These are phyloP conservation scores for Nemapogon koenigi DNA, from an alignment of 2,888 invertebrate species.

Conservation along the genomic window DNA sequence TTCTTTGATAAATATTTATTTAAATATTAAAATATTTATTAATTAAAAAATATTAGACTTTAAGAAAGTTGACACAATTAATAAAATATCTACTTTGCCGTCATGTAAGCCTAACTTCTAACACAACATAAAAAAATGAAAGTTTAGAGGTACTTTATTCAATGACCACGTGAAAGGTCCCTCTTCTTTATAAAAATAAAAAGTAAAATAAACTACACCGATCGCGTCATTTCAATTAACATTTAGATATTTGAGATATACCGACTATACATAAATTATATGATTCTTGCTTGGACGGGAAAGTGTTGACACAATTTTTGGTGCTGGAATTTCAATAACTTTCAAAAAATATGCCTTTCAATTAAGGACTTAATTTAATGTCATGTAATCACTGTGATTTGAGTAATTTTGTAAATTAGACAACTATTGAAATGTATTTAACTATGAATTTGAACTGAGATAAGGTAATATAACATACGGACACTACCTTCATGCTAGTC, in stretches of 20 bases:
- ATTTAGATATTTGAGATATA: conserved; percentile 20
- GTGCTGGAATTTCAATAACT: neutral
- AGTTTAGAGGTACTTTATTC: conserved; percentile 40
- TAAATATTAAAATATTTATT: too few species aligned
- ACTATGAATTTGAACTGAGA: neutral
- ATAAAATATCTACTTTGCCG: too few species aligned
- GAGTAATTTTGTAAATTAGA: neutral
- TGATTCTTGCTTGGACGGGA: conserved; percentile 1
- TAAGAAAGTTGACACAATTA: too few species aligned
- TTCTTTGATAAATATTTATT: too few species aligned
- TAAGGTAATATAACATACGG: too few species aligned
- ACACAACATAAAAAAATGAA: conserved; percentile 47
- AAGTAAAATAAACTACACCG: conserved; percentile 41
- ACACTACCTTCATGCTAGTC: too few species aligned
- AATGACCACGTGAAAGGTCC: conserved; percentile 35
- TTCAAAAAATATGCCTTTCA: too few species aligned
- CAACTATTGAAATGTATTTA: conserved; percentile 1
- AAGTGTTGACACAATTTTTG: neutral
- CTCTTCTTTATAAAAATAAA: conserved; percentile 33
- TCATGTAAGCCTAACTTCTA: conserved; percentile 31
- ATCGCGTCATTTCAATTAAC: conserved; percentile 56
- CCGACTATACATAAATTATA: conserved; percentile 5
- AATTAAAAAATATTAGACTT: too few species aligned
- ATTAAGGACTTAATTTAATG: neutral
- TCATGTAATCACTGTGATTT: neutral